These are phyloP conservation scores for Lagopus leucura DNA, from an alignment of 2,113 vertebrate genomes.

Conservation along the genomic window DNA sequence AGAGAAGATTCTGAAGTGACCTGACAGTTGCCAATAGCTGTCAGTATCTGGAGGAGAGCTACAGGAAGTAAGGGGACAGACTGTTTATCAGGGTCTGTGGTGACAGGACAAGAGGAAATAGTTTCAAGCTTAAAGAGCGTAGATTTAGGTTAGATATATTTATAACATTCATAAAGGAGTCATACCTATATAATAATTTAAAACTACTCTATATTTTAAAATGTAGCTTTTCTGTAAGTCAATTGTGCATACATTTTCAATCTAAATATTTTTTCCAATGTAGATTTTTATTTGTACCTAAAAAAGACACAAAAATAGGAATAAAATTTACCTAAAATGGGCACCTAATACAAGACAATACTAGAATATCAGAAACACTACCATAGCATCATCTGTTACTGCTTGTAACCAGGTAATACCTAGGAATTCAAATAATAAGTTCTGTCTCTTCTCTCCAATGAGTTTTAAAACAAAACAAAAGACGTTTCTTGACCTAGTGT, in stretches of 20 bases:
- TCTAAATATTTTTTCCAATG: background rate
- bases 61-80: too few relatives aligned
- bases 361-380: background rate
- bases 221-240: background rate
- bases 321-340: background rate
- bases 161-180: background rate
- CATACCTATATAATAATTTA: background rate
- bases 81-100: too few relatives aligned
- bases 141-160: background rate
- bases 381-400: background rate
- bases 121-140: too few relatives aligned
- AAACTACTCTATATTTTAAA: background rate
- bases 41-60: too few relatives aligned
- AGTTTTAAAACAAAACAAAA: background rate
- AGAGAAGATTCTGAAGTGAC: too few relatives aligned
- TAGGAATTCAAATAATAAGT: background rate
- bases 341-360: accelerated
- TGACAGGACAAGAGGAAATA: too few relatives aligned
- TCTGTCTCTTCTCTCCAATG: background rate
- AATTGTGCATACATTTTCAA: accelerated
- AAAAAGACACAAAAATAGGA: background rate
- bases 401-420: background rate
- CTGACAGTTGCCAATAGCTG: too few relatives aligned
- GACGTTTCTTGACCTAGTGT: background rate
- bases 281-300: background rate